Conservation (phyloP, 2,113 vertebrate species). For the Sphaerodactylus townsendi region DNA sequence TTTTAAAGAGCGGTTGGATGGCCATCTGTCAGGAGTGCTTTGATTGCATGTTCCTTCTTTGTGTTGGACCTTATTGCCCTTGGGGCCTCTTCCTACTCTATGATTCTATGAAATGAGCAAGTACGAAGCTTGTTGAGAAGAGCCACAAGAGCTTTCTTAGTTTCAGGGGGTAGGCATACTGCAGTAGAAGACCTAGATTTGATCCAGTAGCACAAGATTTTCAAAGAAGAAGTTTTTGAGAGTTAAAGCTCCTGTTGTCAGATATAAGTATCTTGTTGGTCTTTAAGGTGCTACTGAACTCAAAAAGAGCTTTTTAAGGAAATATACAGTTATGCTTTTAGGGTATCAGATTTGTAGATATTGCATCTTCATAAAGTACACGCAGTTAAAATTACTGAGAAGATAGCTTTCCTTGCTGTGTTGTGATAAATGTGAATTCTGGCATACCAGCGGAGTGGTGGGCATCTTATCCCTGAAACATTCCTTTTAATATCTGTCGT, state of each 20-base stretch:
- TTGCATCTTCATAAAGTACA: not conserved
- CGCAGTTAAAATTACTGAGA: not conserved
- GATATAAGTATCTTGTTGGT: too few species aligned
- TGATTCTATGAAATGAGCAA: too few species aligned
- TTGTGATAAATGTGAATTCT: constrained; percentile 23
- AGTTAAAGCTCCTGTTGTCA: too few species aligned
- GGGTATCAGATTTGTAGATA: not conserved
- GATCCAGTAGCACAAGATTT: too few species aligned
- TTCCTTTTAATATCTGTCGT: not conserved
- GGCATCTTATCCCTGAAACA: not conserved
- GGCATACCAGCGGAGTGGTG: not conserved
- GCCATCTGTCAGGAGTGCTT: too few species aligned
- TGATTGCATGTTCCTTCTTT: too few species aligned
- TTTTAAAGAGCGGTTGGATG: too few species aligned
- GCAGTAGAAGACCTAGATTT: not conserved
- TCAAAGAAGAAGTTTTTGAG: too few species aligned
- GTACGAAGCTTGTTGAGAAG: constrained; percentile 31
- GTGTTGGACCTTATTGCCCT: too few species aligned
- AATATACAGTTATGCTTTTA: not conserved
- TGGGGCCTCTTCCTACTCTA: too few species aligned
- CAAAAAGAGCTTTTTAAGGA: not conserved
- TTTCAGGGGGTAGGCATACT: too few species aligned
- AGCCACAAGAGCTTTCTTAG: not conserved
- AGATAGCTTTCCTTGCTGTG: not conserved
- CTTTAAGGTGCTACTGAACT: not conserved